These are phyloP conservation scores for Acanthis flammea DNA, from an alignment of 2,797 vertebrate genomes.

Conservation along the genomic window DNA sequence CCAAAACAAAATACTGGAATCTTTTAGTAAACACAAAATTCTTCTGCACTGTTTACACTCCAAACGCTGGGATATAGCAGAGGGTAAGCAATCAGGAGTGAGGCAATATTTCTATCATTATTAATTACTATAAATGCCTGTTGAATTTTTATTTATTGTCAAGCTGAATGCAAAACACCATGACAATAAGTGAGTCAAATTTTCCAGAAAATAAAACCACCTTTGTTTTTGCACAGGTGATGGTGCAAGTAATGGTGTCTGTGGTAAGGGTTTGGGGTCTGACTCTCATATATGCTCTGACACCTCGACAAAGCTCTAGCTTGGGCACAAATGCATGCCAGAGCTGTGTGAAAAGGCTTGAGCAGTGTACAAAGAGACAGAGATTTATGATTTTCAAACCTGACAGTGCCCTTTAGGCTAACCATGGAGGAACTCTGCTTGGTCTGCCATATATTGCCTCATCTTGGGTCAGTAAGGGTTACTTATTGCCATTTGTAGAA, in stretches of 20 bases:
- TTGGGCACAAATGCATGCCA: not conserved
- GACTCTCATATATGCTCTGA: not conserved
- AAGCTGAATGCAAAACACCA: not conserved
- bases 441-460: not conserved
- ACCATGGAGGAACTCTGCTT: not conserved
- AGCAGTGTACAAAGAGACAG: not conserved
- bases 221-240: not conserved
- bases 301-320: not conserved
- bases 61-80: not conserved
- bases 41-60: not conserved
- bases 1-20: not conserved
- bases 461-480: not conserved
- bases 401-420: not conserved
- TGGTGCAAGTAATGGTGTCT: not conserved
- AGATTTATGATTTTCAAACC: not conserved
- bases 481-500: not conserved
- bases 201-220: not conserved
- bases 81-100: not conserved
- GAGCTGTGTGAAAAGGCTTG: not conserved
- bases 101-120: not conserved
- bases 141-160: not conserved
- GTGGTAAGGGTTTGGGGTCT: not conserved
- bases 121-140: not conserved
- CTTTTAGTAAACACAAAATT: not conserved
- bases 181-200: not conserved